Evolutionary conservation across 2,888 invertebrate genomes (phyloP).

Genomic region (Callinectes sapidus): DNA sequence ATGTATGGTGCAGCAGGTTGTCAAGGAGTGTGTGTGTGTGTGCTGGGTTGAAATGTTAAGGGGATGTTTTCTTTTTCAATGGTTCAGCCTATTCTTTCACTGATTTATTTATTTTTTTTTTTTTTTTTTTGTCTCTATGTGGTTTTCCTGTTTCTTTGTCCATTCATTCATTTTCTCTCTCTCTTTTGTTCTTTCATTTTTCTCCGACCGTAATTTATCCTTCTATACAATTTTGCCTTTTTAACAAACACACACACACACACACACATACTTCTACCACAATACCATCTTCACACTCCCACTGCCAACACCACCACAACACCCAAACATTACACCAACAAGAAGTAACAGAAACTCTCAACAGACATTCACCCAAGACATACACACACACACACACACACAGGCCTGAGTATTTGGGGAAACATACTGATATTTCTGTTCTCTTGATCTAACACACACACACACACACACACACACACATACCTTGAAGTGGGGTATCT

Average conservation of each 20-base stretch:
- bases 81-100: background rate
- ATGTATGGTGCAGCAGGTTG: background rate
- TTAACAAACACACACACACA: background rate
- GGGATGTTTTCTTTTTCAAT: background rate
- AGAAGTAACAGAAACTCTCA: too few relatives aligned
- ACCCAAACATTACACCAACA: too few relatives aligned
- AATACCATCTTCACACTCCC: too few relatives aligned
- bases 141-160: background rate
- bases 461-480: background rate
- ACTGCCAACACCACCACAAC: too few relatives aligned
- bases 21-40: background rate
- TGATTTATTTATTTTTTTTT: too few relatives aligned
- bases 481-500: slow-evolving; percentile 94
- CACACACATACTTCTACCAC: too few relatives aligned
- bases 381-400: background rate
- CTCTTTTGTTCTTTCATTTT: background rate
- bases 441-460: background rate
- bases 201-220: too few relatives aligned
- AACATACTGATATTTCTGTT: too few relatives aligned
- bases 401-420: too few relatives aligned
- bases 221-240: too few relatives aligned
- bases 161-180: background rate
- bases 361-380: too few relatives aligned
- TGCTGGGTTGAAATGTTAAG: too few relatives aligned
- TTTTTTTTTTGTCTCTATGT: background rate